Base-by-base conservation (phyloP, 2,888 invertebrate genomes). In the Orthosia gracilis region DNA sequence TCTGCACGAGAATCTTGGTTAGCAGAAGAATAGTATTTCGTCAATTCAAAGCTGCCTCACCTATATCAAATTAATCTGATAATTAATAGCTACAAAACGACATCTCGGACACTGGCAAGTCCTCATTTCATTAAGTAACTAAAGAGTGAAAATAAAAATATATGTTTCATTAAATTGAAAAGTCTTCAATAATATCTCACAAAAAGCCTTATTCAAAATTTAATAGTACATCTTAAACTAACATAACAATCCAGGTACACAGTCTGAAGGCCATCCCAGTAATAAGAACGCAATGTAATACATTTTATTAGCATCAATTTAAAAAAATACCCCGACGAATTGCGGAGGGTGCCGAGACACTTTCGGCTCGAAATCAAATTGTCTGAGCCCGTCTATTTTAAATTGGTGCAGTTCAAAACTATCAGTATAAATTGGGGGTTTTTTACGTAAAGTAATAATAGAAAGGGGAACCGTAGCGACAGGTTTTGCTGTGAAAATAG, bases 251-350 rank as follows among this genome's bases (percentile, higher is more conserved):
- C 13, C 45, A 79, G 69, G 62, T 83, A 69, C 31, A 21, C 13
- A 52, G 52, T n/a, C 49, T 58, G 49, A 72, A 76, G 58, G 66
- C 67, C 67, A 31, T 1, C 26, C 31, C 18, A 58, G 76, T 64
- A 79, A 70, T 71, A 80, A 76, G 69, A 82, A 80, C 80, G 79
- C 84, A 80, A 88, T 86, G 78, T 85, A 87, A 87, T 86, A 81
- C 80, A 76, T 87, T 89, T 87, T 83, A 87, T 86, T 84, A 80
- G 71, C 80, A 80, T 83, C 80, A 80, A 89, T 86, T 88, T 89
- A 89, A 88, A 87, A 86, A 84, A 88, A 86, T 85, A 79, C 69
- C 49, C 49, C 63, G 68, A 73, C 85, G 59, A 85, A 85, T 65
- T 57, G 63, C 65, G 47, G n/a, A 79, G 74, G 74, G 73, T 58